phyloP scores from a whole-genome alignment of 2,113 vertebrate species.

The Triplophysa tibetana region DNA sequence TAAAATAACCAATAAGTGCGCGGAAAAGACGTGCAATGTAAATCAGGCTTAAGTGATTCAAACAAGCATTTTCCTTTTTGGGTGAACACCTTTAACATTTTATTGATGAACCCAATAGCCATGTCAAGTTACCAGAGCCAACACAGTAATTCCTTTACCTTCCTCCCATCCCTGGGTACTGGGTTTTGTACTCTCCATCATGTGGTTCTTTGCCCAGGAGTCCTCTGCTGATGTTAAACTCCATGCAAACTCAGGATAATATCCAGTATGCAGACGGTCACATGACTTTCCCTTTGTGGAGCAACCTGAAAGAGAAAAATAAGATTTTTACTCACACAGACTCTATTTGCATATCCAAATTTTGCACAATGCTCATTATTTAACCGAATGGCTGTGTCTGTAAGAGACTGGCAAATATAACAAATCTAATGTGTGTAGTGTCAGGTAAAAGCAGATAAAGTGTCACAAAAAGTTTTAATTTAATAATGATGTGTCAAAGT shows the following conservation, averaged over 20 bases:
- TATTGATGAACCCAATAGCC: too few relatives aligned
- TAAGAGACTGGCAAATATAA: neutral
- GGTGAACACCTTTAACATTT: too few relatives aligned
- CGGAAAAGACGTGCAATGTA: too few relatives aligned
- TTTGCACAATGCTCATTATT: neutral
- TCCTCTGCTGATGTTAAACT: constrained; percentile 69
- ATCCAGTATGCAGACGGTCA: constrained; percentile 44
- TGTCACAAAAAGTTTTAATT: constrained; percentile 12
- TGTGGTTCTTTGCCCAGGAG: constrained; percentile 58
- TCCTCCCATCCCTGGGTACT: constrained; percentile 74
- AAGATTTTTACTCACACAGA: too few relatives aligned
- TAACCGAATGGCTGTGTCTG: neutral
- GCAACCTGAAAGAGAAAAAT: constrained; percentile 62
- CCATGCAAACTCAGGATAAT: constrained; percentile 71
- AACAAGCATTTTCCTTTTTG: too few relatives aligned
- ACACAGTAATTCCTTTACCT: constrained; percentile 67
- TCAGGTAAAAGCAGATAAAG: neutral
- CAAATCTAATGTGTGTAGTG: neutral
- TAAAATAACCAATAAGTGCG: too few relatives aligned
- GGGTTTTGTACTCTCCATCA: constrained; percentile 58
- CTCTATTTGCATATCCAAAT: neutral
- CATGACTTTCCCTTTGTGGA: constrained; percentile 60
- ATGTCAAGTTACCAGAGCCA: too few relatives aligned
- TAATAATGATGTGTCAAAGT: neutral
- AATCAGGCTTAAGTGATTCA: too few relatives aligned